These are phyloP conservation scores for Melikaiella ostensackeni DNA, from an alignment of 2,888 invertebrate species.

Conservation along the genomic window DNA sequence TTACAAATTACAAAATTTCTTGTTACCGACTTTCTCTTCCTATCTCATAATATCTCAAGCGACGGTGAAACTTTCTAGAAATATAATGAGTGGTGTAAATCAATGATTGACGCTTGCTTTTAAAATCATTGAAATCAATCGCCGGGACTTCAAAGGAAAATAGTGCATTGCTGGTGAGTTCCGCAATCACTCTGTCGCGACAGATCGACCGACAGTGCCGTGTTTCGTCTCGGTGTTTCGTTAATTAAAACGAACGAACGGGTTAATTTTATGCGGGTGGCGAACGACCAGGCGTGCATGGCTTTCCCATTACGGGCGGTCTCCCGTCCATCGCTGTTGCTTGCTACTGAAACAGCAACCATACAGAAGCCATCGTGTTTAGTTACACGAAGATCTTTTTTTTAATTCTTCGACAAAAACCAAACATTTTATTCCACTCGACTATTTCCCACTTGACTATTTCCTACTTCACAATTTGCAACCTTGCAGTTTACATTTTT, in stretches of 20 bases:
- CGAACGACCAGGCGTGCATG: constrained; percentile 71
- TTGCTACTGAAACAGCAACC: constrained; percentile 48
- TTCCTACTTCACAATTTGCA: background rate
- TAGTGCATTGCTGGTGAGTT: constrained; percentile 51
- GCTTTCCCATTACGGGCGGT: constrained; percentile 73
- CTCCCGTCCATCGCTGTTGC: constrained; percentile 52
- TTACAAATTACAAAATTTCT: background rate
- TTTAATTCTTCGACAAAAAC: background rate
- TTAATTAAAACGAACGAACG: constrained; percentile 75
- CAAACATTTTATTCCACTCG: background rate
- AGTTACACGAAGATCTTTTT: constrained; percentile 20
- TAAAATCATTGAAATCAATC: constrained; percentile 17
- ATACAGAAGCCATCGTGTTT: constrained; percentile 45
- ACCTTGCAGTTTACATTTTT: no score
- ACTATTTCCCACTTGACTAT: background rate
- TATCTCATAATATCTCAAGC: background rate
- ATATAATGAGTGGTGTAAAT: constrained; percentile 7
- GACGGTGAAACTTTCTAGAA: background rate
- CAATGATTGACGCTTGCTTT: constrained; percentile 14
- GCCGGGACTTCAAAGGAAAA: constrained; percentile 32
- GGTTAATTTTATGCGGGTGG: constrained; percentile 76
- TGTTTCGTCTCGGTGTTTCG: constrained; percentile 71
- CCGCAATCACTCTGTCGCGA: constrained; percentile 53
- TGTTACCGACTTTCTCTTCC: background rate
- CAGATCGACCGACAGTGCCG: constrained; percentile 62